Conservation (phyloP, 1,140 invertebrate species). For the Littorina saxatilis region DNA sequence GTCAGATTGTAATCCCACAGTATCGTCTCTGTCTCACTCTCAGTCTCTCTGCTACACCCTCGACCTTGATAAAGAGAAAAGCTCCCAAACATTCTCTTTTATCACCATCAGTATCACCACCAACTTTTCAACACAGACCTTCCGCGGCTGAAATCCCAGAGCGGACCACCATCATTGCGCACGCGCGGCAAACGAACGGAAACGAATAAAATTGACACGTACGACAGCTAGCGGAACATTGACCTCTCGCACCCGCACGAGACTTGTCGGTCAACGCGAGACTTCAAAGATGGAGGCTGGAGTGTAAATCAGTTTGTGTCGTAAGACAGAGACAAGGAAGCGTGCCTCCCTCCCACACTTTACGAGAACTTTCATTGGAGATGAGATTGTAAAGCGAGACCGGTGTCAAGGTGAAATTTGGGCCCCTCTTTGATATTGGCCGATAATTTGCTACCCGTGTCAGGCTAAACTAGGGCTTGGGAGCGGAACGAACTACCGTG, state of each 20-base stretch:
- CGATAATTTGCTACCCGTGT: too few relatives aligned
- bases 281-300: not conserved
- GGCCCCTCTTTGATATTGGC: too few relatives aligned
- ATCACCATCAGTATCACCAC: too few relatives aligned
- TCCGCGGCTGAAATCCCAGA: too few relatives aligned
- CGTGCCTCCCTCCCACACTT: not conserved
- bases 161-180: too few relatives aligned
- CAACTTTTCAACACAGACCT: too few relatives aligned
- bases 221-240: not conserved
- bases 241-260: not conserved
- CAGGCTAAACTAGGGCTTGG: too few relatives aligned
- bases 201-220: not conserved
- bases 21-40: not conserved
- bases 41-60: not conserved
- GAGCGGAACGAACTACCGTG: too few relatives aligned
- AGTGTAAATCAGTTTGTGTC: not conserved
- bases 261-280: constrained; percentile 5
- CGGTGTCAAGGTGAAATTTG: too few relatives aligned
- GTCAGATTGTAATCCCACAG: not conserved
- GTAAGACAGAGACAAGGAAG: constrained; percentile 1
- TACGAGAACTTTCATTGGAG: not conserved
- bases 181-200: too few relatives aligned
- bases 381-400: not conserved
- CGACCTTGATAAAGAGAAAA: too few relatives aligned
- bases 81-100: too few relatives aligned